Base-by-base conservation (phyloP, 1,140 invertebrate genomes). In the Leptonema lineaticorne region DNA sequence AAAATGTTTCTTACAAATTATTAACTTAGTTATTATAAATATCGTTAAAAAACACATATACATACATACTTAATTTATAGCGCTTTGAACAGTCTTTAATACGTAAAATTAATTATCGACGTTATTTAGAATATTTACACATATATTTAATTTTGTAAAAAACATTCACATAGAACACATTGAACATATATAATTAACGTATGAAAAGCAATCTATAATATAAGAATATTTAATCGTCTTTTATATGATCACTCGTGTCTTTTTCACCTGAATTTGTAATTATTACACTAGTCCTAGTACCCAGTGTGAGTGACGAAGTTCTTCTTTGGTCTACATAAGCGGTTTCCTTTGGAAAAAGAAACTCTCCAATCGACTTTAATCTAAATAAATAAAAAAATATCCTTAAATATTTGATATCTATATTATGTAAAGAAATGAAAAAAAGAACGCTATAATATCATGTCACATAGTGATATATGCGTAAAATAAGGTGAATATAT, bases 281-380 rank as follows among this genome's bases (percentile, higher is more conserved):
- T 11, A 41, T 14, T 14, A 41, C 50, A 53, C 50, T 53, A 2
- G 18, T 1, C 16, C 16, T 45, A 14, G 3, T 45, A 16, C 3
- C 16, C 14, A 14, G 16, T 26, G 50, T 53, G 14, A 24, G 20
- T 6, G 50, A 53, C n/a, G 50, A 53, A 4, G 16, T 16, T 26
- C 22, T 22, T 26, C 50, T 53, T 53, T 53, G 50, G 50, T 53
- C 50, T 24, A 53, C 18, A n/a, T 9, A 24, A 53, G 50, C 50
- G 3, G n/a, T n/a, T 41, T 53, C 50, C 24, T 59, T 67, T 18
- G 53, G 57, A 28, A 45, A 67, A n/a, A 67, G 41, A 41, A 67
- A 67, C 11, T 58, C 65, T 45, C 56, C 57, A 14, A 58, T 58
- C 8, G 45, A 33, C 60, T 46, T 67, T 26, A 67, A 67, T 60